Evolutionary conservation across 2,113 vertebrate genomes (phyloP).

Genomic region (Sapajus apella): DNA sequence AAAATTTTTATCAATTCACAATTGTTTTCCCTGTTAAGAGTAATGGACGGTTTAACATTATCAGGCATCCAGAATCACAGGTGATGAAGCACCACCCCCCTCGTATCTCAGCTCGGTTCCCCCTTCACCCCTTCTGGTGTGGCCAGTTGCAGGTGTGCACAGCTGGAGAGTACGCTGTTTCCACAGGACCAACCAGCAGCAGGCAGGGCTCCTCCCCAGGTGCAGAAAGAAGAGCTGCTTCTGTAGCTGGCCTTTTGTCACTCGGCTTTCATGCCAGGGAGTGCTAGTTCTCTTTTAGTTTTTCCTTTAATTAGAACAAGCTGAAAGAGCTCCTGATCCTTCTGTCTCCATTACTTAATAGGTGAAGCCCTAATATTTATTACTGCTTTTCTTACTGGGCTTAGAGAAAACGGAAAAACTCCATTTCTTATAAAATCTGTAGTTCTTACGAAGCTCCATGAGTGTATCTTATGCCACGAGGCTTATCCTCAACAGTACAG

Average conservation of each 20-base stretch:
- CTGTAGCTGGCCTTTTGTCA: background rate
- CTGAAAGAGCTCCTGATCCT: background rate
- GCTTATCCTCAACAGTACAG: background rate
- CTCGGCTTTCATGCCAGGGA: background rate
- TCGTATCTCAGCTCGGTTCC: too few relatives aligned
- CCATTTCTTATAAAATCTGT: background rate
- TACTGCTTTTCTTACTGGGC: background rate
- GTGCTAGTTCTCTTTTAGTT: background rate
- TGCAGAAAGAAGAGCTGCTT: accelerated
- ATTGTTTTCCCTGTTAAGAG: background rate
- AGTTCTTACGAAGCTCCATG: background rate
- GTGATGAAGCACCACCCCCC: background rate
- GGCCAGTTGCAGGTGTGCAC: background rate
- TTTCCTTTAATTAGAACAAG: background rate
- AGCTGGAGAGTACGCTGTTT: background rate
- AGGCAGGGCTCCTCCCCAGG: background rate
- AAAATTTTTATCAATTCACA: background rate
- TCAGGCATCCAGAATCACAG: background rate
- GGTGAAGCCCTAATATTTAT: background rate
- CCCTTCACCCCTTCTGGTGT: accelerated
- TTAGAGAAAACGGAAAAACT: background rate
- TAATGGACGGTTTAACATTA: background rate
- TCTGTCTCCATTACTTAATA: background rate
- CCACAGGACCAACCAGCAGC: accelerated
- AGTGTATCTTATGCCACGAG: background rate